Percentiles rank a stretch among this genome's conserved stretches.
Conservation (phyloP, 2,113 vertebrate genomes). For the Microcebus murinus region DNA sequence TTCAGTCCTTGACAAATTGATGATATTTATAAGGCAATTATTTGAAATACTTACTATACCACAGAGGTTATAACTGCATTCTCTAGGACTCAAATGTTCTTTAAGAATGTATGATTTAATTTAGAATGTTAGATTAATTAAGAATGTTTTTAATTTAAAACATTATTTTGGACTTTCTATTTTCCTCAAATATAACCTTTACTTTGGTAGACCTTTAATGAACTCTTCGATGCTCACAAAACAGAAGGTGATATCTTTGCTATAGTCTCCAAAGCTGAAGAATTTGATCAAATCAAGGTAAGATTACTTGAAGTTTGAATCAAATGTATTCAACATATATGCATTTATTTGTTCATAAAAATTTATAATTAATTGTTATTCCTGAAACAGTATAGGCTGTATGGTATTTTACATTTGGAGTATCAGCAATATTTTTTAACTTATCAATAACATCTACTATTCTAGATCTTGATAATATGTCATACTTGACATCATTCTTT, state of each 20-base stretch:
- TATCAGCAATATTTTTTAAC: not conserved
- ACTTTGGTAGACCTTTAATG: constrained; percentile 95
- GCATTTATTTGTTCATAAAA: constrained; percentile 27
- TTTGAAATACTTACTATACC: not conserved
- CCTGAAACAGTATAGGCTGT: not conserved
- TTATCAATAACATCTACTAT: not conserved
- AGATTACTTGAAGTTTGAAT: constrained; percentile 69
- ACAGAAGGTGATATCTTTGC: constrained; percentile 96
- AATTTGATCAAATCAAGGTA: constrained; percentile 99
- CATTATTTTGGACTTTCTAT: constrained; percentile 41
- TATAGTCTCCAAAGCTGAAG: constrained; percentile 98
- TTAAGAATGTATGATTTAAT: constrained; percentile 26
- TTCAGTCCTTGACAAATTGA: not conserved
- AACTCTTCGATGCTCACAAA: constrained; percentile 95
- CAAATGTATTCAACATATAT: not conserved
- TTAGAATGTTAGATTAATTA: too few relatives aligned
- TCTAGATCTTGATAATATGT: not conserved
- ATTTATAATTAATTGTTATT: not conserved
- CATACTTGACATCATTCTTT: constrained; percentile 18
- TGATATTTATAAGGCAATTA: not conserved
- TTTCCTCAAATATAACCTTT: constrained; percentile 69
- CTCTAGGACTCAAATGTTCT: not conserved
- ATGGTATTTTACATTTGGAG: not conserved
- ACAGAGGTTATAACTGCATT: not conserved
- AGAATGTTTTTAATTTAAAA: constrained; percentile 5